These are phyloP conservation scores for Heliconius eleuchia DNA, from an alignment of 1,140 invertebrate genomes.

Conservation along the genomic window DNA sequence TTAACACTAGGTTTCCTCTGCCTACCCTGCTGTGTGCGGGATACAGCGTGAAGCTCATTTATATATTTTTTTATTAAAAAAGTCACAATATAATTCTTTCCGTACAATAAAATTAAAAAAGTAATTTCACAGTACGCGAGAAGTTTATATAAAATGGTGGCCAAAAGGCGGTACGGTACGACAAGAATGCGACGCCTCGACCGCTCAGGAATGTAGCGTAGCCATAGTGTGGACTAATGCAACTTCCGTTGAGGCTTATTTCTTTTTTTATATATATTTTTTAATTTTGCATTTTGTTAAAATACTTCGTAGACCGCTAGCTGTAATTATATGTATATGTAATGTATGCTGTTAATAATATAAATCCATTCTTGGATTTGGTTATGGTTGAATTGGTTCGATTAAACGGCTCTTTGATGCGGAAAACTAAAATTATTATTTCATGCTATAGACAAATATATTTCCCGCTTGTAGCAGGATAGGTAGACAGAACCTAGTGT, in stretches of 20 bases:
- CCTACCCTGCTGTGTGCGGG: too few species aligned
- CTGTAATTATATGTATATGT: too few species aligned
- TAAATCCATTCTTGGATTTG: too few species aligned
- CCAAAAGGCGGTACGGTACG: conserved; percentile 26
- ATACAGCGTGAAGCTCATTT: too few species aligned
- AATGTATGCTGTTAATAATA: too few species aligned
- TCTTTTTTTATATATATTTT: conserved; percentile 9
- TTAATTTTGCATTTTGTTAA: not conserved
- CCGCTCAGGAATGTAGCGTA: conserved; percentile 34
- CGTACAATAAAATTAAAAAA: conserved; percentile 7
- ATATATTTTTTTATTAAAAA: not conserved
- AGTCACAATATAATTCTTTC: not conserved
- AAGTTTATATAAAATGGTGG: conserved; percentile 47
- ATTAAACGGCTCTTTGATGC: too few species aligned
- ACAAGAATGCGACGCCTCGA: conserved; percentile 37
- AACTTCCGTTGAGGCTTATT: conserved; percentile 20
- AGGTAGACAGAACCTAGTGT: too few species aligned
- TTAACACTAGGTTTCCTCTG: too few species aligned
- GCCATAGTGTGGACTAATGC: conserved; percentile 31
- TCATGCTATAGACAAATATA: too few species aligned
- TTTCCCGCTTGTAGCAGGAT: too few species aligned
- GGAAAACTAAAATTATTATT: too few species aligned
- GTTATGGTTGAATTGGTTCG: too few species aligned
- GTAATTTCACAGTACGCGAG: conserved; percentile 24
- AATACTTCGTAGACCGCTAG: not conserved